phyloP scores from a whole-genome alignment of 1,140 invertebrate genomes.

The Bombus turneri region DNA sequence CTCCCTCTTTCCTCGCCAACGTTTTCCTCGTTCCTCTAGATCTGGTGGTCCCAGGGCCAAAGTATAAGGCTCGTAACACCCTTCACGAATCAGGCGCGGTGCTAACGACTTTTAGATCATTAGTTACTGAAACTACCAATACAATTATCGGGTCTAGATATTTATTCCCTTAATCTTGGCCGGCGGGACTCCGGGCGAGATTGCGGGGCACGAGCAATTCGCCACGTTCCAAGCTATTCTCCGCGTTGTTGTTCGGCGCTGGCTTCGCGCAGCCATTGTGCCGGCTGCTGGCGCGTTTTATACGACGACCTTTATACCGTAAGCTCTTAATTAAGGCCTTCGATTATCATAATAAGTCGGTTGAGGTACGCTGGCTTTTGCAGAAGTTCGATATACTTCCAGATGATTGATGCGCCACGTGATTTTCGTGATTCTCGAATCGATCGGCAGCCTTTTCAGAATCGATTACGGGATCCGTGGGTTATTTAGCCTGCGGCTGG shows the following conservation, averaged over 20 bases:
- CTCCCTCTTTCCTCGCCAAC: background rate
- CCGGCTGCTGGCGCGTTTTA: conserved; percentile 13
- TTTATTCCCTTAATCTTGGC: conserved; percentile 81
- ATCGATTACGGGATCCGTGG: background rate
- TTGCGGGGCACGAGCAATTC: conserved; percentile 72
- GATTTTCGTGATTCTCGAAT: conserved; percentile 39
- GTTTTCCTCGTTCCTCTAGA: background rate
- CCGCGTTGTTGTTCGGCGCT: conserved; percentile 28
- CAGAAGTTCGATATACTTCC: background rate
- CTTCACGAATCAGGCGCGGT: conserved; percentile 70
- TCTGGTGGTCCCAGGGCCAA: conserved; percentile 17
- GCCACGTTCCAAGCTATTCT: conserved; percentile 59
- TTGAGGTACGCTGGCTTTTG: background rate
- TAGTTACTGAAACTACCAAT: conserved; percentile 83
- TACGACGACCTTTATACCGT: conserved; percentile 43
- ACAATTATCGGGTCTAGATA: conserved; percentile 80
- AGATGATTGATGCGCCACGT: conserved; percentile 46
- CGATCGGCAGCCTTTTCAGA: background rate
- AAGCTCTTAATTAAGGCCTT: conserved; percentile 58
- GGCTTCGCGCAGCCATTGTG: background rate
- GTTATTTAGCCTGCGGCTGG: background rate
- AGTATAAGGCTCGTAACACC: conserved; percentile 72
- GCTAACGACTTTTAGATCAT: conserved; percentile 83
- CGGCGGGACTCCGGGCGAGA: conserved; percentile 56
- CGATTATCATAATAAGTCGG: conserved; percentile 61